Conservation (phyloP, 2,113 vertebrate genomes). For the Symphodus melops region DNA sequence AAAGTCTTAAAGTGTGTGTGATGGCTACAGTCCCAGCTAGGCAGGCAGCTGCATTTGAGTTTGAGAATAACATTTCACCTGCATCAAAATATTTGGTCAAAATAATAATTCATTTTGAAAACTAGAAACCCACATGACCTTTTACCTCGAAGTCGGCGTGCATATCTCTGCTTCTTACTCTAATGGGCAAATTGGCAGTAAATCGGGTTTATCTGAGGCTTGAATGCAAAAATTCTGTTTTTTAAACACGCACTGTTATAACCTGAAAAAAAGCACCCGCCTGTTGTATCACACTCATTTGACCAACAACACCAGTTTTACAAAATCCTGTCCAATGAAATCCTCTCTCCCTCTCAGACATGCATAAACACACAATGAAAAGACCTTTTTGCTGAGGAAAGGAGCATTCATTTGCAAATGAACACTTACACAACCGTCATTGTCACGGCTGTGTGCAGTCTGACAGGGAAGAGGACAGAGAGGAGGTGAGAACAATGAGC, state of each 20-base stretch:
- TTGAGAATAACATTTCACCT: too few relatives aligned
- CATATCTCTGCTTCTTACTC: too few relatives aligned
- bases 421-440: constrained; percentile 62
- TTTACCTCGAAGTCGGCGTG: too few relatives aligned
- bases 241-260: not conserved
- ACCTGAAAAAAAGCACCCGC: constrained; percentile 14
- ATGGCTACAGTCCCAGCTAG: too few relatives aligned
- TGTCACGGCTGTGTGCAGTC: constrained; percentile 54
- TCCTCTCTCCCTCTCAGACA: constrained; percentile 5
- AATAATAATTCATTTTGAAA: too few relatives aligned
- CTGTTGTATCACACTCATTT: constrained; percentile 20
- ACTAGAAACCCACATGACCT: too few relatives aligned
- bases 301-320: constrained; percentile 24
- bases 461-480: constrained; percentile 34
- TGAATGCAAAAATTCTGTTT: constrained; percentile 9
- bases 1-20: constrained; percentile 1
- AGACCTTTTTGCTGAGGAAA: constrained; percentile 41
- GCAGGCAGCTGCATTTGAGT: too few relatives aligned
- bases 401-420: constrained; percentile 59
- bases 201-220: not conserved
- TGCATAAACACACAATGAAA: constrained; percentile 11
- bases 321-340: constrained; percentile 11
- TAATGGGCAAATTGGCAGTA: too few relatives aligned
- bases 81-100: too few relatives aligned
- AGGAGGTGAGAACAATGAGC: constrained; percentile 66